Base-by-base conservation (phyloP, 1,140 invertebrate genomes). In the Yoshiicerus persimilis region DNA sequence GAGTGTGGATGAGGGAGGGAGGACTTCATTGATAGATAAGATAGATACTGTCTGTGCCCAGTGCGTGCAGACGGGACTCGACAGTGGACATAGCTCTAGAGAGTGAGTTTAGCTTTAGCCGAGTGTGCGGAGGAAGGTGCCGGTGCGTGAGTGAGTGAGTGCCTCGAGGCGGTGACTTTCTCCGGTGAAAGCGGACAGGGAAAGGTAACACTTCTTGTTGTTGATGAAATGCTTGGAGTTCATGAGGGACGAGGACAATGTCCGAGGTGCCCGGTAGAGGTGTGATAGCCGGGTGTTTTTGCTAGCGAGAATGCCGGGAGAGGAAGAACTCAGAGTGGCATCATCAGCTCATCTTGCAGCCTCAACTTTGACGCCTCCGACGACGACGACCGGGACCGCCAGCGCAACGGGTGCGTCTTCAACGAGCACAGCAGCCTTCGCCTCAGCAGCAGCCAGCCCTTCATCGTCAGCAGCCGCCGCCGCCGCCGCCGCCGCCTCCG, bases 301-400 rank as follows among this genome's bases (percentile, higher is more conserved):
- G 87, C 34, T 87, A 87, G 90, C 88, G 89, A 91, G 88, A 89
- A 91, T 91, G 90, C 90, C 90, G 90, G 90, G 90, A 89, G 90
- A 91, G 88, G 89, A 91, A 87, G 89, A 90, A 86, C 75, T 87
- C 66, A 90, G 89, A 89, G 77, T 90, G 87, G 90, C 87, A 90
- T 90, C 90, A 90, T 80, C 90, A 90, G 87, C 89, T 89, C 90
- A 83, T 86, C 85, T 88, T 86, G 87, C 87, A 87, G 62, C 85
- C 30, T 87, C 87, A 87, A 80, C 30, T 80, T 80, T 80, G 30
- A 86, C 86, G 10, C 66, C 86, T 32, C 70, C 88, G 23, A 75
- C 87, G 30, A 87, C 86, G 16, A 56, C 88, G 64, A 75, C 88
- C 41, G 32, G 80, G 64, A 84, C 87, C 84, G 30, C 34, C 16